Evolutionary conservation across 2,113 vertebrate species (phyloP), one percentile per base, ranked within the genome.

Genomic region (Hippocampus guttulatus): DNA sequence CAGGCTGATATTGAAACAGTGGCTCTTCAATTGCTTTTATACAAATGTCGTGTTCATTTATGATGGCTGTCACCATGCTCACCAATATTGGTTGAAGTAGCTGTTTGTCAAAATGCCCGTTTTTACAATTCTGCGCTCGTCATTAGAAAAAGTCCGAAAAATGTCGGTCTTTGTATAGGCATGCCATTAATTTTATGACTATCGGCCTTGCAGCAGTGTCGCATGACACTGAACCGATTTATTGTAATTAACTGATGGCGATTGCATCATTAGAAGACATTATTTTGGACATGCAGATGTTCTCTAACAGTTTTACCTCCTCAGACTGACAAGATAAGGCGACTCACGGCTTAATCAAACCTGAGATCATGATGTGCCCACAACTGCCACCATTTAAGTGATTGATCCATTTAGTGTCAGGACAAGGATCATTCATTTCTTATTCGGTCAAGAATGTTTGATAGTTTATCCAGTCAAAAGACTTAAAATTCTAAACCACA

Each of bases 401-500:
- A 40, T 40, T 64, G 73, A 76, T 75, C 72, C 58, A 69, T 70
- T 10, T 20, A 0, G n/a, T 75, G 67, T 70, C 25, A 9, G 67
- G 67, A 30, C 62, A 72, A 67, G 2, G 38, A 64, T 66, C 67
- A 2, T 25, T 64, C 8, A 23, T 30, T 76, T 67, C 64, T 49
- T 38, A 41, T 38, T 70, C 27, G n/a, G 75, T 71, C 71, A 77
- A 61, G 75, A 41, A 69, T 41, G 58, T 65, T 47, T 18, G 60
- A 57, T 2, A 25, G 27, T 68, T 63, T 61, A 41, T 66, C 8
- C 54, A 72, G 70, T 63, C 33, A 15, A 12, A 64, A 11, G 54
- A 20, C 41, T 77, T 2, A 83, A 15, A 81, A 85, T 78, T 69
- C 84, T 85, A 47, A 14, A 83, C 64, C 16, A 73, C 54, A 43